phyloP scores from a whole-genome alignment of 2,888 invertebrate genomes.

The Tridacna crocea region DNA sequence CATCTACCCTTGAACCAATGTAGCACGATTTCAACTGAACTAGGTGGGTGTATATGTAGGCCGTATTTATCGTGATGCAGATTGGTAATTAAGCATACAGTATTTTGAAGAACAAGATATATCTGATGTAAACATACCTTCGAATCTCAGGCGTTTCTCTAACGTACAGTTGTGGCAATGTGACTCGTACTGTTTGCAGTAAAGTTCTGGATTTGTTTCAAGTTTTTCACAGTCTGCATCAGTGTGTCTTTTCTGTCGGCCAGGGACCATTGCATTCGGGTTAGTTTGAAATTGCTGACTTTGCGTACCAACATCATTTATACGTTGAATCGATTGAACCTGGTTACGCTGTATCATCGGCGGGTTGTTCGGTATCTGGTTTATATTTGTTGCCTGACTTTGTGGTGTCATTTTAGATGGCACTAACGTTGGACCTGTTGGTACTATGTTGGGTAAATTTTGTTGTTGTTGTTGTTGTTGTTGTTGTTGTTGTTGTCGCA shows the following conservation, averaged over 20 bases:
- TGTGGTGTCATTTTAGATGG: conserved; percentile 1
- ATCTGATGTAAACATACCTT: conserved; percentile 37
- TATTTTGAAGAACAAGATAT: neutral
- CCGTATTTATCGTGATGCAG: no score
- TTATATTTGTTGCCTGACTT: neutral
- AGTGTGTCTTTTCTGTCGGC: conserved; percentile 42
- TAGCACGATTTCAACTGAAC: no score
- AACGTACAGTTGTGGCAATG: conserved; percentile 60
- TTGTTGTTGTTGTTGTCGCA: neutral
- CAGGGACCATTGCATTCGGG: neutral
- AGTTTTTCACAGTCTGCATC: conserved; percentile 54
- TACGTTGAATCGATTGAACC: conserved; percentile 4
- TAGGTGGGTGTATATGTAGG: no score
- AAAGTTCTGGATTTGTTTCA: conserved; percentile 46
- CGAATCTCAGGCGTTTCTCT: conserved; percentile 58
- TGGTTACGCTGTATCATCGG: conserved; percentile 10
- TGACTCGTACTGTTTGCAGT: conserved; percentile 54
- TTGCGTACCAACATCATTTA: neutral
- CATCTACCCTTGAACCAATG: no score
- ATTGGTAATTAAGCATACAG: no score
- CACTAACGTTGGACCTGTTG: neutral
- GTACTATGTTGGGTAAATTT: conserved; percentile 1
- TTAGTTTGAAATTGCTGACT: conserved; percentile 5
- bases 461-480: neutral
- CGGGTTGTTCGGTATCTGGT: neutral